Evolutionary conservation across 2,888 invertebrate genomes (phyloP).

Genomic region (Pristionchus fissidentatus): DNA sequence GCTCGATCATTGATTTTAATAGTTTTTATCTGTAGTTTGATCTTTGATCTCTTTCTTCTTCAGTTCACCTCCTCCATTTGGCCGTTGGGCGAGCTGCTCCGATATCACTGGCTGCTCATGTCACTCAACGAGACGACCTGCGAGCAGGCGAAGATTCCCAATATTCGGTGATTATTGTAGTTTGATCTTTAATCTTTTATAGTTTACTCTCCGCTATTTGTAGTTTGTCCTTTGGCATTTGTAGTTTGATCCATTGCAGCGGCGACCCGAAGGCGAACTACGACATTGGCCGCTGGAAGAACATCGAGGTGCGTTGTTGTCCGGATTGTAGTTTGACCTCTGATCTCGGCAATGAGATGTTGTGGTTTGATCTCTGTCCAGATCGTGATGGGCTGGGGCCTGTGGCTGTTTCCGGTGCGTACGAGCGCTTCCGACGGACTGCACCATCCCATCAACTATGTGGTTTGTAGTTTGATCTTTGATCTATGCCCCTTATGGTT

Average conservation of each 20-base stretch:
- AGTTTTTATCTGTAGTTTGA: neutral
- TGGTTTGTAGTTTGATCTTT: neutral
- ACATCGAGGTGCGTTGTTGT: neutral
- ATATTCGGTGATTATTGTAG: neutral
- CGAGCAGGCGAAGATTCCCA: slow-evolving; percentile 66
- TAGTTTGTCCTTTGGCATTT: neutral
- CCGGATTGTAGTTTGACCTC: neutral
- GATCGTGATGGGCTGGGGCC: slow-evolving; percentile 33
- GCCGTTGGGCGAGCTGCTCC: slow-evolving; percentile 31
- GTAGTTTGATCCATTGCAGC: slow-evolving; percentile 19
- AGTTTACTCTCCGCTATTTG: neutral
- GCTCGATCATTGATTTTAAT: slow-evolving; percentile 39
- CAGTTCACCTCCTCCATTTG: neutral
- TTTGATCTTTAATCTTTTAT: neutral
- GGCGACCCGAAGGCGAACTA: slow-evolving; percentile 26
- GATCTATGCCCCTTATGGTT: neutral
- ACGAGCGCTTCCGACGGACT: slow-evolving; percentile 12
- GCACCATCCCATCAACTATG: slow-evolving; percentile 43
- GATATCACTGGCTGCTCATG: slow-evolving; percentile 55
- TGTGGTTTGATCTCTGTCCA: slow-evolving; percentile 6
- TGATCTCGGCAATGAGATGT: neutral
- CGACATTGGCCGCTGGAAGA: slow-evolving; percentile 41
- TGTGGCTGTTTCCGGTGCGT: slow-evolving; percentile 7
- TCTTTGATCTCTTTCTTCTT: slow-evolving; percentile 48
- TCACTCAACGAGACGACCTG: slow-evolving; percentile 69